Percentiles rank a stretch among this genome's conserved stretches.
Conservation (phyloP, 1,140 invertebrate species). For the Pentalonia nigronervosa region DNA sequence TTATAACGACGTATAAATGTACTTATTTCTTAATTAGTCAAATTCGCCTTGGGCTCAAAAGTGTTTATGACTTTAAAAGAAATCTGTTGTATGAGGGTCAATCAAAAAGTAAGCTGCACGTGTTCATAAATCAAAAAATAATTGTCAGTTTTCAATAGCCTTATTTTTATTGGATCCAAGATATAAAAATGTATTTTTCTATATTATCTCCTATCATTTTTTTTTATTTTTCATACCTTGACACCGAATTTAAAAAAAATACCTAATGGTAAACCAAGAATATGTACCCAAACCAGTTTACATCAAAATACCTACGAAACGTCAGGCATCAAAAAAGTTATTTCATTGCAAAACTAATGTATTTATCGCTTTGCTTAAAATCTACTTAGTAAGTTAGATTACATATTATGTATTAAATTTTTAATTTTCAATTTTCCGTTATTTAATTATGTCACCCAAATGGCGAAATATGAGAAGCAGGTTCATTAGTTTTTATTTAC, state of each 20-base stretch:
- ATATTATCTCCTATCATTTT: not conserved
- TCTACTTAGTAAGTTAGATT: too few species aligned
- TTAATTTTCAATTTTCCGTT: too few species aligned
- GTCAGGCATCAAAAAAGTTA: too few species aligned
- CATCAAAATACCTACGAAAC: not conserved
- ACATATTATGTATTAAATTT: too few species aligned
- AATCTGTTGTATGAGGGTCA: not conserved
- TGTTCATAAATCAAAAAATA: not conserved
- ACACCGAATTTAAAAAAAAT: not conserved
- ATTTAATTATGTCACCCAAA: too few species aligned
- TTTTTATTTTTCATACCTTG: not conserved
- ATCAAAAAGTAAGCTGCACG: too few species aligned
- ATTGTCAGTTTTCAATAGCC: not conserved
- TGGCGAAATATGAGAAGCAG: too few species aligned
- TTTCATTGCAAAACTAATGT: too few species aligned
- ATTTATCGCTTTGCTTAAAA: too few species aligned
- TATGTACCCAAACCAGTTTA: not conserved
- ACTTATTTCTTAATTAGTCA: constrained; percentile 35
- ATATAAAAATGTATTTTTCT: too few species aligned
- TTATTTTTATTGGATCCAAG: not conserved
- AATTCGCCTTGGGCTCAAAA: not conserved
- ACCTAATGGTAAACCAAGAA: not conserved
- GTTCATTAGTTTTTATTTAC: too few species aligned
- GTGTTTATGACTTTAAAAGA: not conserved
- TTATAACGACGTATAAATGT: not conserved